Percentiles rank a stretch among this genome's conserved stretches.
phyloP scores from a whole-genome alignment of 2,113 vertebrate species.

The Guaruba guarouba region DNA sequence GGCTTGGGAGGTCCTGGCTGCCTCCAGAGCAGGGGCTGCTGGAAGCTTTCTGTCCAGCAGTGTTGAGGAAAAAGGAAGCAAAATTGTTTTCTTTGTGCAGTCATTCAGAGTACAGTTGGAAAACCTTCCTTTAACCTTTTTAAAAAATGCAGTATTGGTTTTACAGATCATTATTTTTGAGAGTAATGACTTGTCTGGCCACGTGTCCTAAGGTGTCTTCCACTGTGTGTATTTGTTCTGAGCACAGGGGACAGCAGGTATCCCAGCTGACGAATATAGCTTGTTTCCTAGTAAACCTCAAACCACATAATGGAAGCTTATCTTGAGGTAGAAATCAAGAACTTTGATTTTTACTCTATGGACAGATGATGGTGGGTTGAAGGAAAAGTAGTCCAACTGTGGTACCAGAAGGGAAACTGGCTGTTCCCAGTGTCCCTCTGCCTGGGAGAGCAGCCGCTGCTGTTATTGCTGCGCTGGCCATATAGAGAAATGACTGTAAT shows the following conservation, averaged over 20 bases:
- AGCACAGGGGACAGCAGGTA: not conserved
- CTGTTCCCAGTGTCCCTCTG: not conserved
- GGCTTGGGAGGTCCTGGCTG: not conserved
- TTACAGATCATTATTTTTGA: not conserved
- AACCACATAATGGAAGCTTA: not conserved
- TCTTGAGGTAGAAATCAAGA: not conserved
- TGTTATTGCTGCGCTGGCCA: not conserved
- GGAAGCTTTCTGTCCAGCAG: not conserved
- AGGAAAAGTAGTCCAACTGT: not conserved
- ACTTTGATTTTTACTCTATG: not conserved
- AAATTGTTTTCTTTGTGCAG: not conserved
- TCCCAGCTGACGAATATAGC: not conserved
- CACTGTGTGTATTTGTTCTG: rapidly evolving
- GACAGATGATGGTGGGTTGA: not conserved
- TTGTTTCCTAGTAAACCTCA: not conserved
- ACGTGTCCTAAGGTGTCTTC: not conserved
- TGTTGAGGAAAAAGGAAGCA: not conserved
- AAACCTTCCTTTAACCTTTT: not conserved
- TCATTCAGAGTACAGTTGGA: not conserved
- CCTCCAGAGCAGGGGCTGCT: not conserved
- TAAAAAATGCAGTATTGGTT: not conserved
- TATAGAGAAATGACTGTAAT: not conserved
- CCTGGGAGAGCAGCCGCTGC: not conserved
- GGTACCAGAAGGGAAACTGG: not conserved
- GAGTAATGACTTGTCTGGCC: not conserved